Base-by-base conservation (phyloP, 2,888 invertebrate genomes). In the Cordilura impudica region DNA sequence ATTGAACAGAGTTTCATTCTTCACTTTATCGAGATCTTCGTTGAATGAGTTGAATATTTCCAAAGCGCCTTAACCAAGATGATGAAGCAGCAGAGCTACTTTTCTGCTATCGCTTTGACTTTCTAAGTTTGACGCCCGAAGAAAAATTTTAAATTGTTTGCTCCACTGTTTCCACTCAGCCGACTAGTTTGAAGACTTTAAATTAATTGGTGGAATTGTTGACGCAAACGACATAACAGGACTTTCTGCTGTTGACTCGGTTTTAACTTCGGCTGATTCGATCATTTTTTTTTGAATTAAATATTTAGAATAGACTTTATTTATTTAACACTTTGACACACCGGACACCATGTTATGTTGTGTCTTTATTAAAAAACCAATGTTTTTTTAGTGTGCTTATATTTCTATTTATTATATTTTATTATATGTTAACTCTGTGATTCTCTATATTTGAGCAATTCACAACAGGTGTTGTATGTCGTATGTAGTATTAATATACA, bases 31-130 rank as follows among this genome's bases (percentile, higher is more conserved):
- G 3, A 79, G 14, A 18, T 77, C 54, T 16, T 51, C 54, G 54
- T 81, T 76, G 19, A 82, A 81, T 1, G 81, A 81, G 65, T 74
- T 66, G 26, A 77, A 82, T 23, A 81, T 77, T n/a, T 69, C 21
- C 4, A 77, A 31, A 0, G 65, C 35, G 14, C 45, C 70, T 2
- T 51, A 16, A 10, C 58, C 60, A 12, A 77, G 47, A 19, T 71
- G 61, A 12, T 77, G 60, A 7, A 77, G 39, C 8, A 77, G 21
- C 5, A 77, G 23, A 5, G 71, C 76, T 0, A 77, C 70, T 45
- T 70, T 76, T 3, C 60, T 26, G 14, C 19, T 14, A 12, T 77
- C 29, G 2, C 18, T 6, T 16, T 56, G 29, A 1, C 26, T 23
- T 10, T 78, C 77, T 29, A 77, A 16, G 31, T 66, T 53, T 4